Conservation (phyloP, 2,888 invertebrate species). For the Teleiodes luculella region DNA sequence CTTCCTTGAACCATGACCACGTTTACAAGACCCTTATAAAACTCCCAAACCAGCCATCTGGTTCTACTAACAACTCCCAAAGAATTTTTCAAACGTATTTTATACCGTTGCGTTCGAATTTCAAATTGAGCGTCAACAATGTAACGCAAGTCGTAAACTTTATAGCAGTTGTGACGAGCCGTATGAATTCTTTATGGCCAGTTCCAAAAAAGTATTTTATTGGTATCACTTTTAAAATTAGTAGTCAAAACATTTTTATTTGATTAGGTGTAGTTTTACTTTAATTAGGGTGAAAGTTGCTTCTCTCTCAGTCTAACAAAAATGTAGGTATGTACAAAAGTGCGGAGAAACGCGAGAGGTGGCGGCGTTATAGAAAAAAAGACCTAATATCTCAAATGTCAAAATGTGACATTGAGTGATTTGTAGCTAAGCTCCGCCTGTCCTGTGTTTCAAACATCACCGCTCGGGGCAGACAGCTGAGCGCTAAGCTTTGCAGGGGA, state of each 20-base stretch:
- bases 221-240: slow-evolving; percentile 7
- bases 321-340: slow-evolving; percentile 34
- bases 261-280: not conserved
- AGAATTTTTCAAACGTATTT: slow-evolving; percentile 9
- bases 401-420: slow-evolving; percentile 80
- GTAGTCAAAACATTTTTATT: slow-evolving; percentile 3
- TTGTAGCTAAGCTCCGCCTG: slow-evolving; percentile 80
- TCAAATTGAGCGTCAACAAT: slow-evolving; percentile 54
- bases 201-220: slow-evolving; percentile 31
- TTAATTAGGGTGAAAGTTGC: slow-evolving; percentile 28
- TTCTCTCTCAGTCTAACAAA: slow-evolving; percentile 25
- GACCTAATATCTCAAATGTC: slow-evolving; percentile 80
- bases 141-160: slow-evolving; percentile 53
- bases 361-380: slow-evolving; percentile 76
- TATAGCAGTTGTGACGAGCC: slow-evolving; percentile 55
- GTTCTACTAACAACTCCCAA: not conserved
- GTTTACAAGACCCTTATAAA: slow-evolving; percentile 34
- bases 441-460: slow-evolving; percentile 80
- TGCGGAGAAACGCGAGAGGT: slow-evolving; percentile 59
- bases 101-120: slow-evolving; percentile 47
- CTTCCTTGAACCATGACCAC: slow-evolving; percentile 63
- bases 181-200: slow-evolving; percentile 56
- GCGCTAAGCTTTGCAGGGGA: slow-evolving; percentile 69
- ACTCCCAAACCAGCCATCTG: slow-evolving; percentile 19
- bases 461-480: slow-evolving; percentile 76